phyloP scores from a whole-genome alignment of 2,797 vertebrate genomes.

The Rhabdophis nuchalis region DNA sequence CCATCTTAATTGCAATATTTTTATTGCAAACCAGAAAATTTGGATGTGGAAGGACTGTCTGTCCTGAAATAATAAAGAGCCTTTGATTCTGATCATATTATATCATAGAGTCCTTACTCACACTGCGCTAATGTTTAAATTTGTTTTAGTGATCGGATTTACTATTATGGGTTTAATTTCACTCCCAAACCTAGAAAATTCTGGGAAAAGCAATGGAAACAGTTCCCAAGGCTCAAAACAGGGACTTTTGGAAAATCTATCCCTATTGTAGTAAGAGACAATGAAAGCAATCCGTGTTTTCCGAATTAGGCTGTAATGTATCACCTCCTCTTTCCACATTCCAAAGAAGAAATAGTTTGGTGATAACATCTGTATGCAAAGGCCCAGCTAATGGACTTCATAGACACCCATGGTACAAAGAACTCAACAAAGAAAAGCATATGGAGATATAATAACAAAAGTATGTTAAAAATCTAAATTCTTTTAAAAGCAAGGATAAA shows the following conservation, averaged over 20 bases:
- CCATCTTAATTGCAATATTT: neutral
- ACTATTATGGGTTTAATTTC: conserved; percentile 65
- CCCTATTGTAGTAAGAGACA: neutral
- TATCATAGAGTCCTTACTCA: conserved; percentile 24
- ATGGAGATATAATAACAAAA: neutral
- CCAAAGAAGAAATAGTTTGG: neutral
- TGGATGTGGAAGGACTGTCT: neutral
- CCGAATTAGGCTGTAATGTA: neutral
- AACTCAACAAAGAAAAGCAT: neutral
- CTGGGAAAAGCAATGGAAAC: neutral
- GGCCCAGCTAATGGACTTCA: neutral
- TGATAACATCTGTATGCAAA: neutral
- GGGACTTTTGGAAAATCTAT: neutral
- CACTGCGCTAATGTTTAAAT: conserved; percentile 48
- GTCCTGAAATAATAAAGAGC: neutral
- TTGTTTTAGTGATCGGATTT: conserved; percentile 58
- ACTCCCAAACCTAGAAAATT: conserved; percentile 25
- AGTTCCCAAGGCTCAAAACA: neutral
- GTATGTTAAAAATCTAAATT: neutral
- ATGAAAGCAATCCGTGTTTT: neutral
- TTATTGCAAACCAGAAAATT: neutral
- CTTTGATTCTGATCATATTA: conserved; percentile 50
- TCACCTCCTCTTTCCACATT: neutral
- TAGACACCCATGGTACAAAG: neutral
- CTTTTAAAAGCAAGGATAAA: neutral